phyloP scores from a whole-genome alignment of 1,140 invertebrate genomes.

The Drosophila subpulchrella region DNA sequence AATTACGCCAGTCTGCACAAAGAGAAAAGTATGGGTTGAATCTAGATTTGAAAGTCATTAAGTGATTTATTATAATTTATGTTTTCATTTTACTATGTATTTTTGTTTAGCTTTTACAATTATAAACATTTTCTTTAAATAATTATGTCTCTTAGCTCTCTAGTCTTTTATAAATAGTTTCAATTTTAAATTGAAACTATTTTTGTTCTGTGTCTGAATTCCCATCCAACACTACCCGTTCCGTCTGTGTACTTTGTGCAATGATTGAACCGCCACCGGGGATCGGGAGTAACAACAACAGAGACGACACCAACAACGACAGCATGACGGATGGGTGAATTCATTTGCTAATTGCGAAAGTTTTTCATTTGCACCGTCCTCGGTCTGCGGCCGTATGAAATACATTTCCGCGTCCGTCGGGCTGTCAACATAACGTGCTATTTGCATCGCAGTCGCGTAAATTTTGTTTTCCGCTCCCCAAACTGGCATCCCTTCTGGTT shows the following conservation, averaged over 20 bases:
- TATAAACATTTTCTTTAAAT: no score
- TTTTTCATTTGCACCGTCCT: conserved; percentile 63
- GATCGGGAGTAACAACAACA: conserved; percentile 47
- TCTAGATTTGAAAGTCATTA: no score
- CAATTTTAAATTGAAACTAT: no score
- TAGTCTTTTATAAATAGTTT: no score
- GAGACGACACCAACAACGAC: conserved; percentile 38
- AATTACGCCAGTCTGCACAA: neutral
- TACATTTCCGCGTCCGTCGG: conserved; percentile 38
- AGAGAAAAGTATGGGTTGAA: neutral
- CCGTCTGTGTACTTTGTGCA: conserved; percentile 36
- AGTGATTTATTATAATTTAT: no score
- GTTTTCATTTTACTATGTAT: no score
- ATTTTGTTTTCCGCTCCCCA: conserved; percentile 45
- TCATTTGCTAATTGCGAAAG: conserved; percentile 84
- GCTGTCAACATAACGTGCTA: conserved; percentile 65
- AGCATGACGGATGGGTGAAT: conserved; percentile 83
- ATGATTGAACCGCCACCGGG: conserved; percentile 77
- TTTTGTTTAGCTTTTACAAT: no score
- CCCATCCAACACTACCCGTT: neutral
- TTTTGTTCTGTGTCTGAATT: neutral
- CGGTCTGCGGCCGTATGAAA: conserved; percentile 43
- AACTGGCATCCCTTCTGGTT: neutral
- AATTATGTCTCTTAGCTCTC: no score
- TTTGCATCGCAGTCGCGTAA: conserved; percentile 59